Evolutionary conservation across 2,888 invertebrate genomes (phyloP), one percentile per base, ranked within the genome.

Genomic region (Drosophila yooni): DNA sequence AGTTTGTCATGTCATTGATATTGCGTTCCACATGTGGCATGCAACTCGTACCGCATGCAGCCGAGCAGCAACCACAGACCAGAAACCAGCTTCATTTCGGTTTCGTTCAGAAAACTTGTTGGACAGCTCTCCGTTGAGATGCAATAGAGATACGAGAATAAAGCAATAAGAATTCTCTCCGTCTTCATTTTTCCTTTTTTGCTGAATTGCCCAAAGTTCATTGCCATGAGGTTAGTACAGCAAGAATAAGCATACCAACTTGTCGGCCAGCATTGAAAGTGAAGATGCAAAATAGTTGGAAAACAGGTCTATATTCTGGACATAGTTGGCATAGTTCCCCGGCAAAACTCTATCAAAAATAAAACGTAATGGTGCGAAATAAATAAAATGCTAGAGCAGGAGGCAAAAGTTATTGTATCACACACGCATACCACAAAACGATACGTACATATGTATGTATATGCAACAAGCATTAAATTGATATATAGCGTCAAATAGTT

Each of bases 21-120:
- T 79, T 86, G 46, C 58, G 66, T 88, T 85, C 77, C 75, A 71
- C 79, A 76, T 82, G 84, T 57, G 75, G 89, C 90, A 89, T 81
- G 86, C 89, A 89, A 85, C 86, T 80, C 61, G 76, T 83, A 77
- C 75, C 80, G 75, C 66, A 76, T 62, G 48, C 48, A 48, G 40
- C 46, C 18, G 8, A 40, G 50, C 54, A n/a, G 15, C 61, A 58
- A 52, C 51, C 79, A 59, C 54, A 62, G 25, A 36, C 34, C 53
- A 65, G 36, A 68, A 80, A 87, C 71, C 71, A 81, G 82, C 79
- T 85, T 80, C 78, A 85, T 89, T 87, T 87, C 89, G 79, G 83
- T 87, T 87, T 87, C 87, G 71, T 88, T 87, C 67, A 72, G 46
- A 57, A 82, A 87, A 87, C 89, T 80, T 81, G 87, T 89, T 89